Evolutionary conservation across 2,888 invertebrate species (phyloP), one percentile per base, ranked within the genome.

Genomic region (Embidobia sp.): DNA sequence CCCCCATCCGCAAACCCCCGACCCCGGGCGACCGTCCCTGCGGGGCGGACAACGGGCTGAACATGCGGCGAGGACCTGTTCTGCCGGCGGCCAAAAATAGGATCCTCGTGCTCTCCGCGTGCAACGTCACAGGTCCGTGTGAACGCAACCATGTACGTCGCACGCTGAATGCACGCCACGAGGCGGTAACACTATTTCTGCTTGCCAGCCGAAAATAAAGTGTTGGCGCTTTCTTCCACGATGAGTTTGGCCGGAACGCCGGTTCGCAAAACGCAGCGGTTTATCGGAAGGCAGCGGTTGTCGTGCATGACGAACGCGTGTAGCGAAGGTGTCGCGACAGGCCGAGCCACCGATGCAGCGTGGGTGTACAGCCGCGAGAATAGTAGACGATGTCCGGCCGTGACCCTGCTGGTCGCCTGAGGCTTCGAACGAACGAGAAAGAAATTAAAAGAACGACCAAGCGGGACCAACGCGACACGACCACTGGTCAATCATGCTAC

Each of bases 351-450:
- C 81, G 79, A 82, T 81, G 81, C 81, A 84, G 84, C 81, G 85
- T 84, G 85, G 85, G 86, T 84, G 78, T 78, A 61, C 59, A 79
- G 80, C 73, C 81, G 78, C 80, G 83, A 83, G 82, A 83, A 83
- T 81, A 83, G 85, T 86, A 88, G 89, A 89, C 88, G 87, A 86
- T 89, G 88, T 87, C 88, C 89, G 88, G 87, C 89, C 89, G 80
- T 89, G 89, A 89, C 88, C 88, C 89, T 89, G 87, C 85, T 75
- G 80, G 79, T 72, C 81, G 81, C 77, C 76, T 77, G 82, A 82
- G 82, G 78, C 82, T 83, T 75, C 80, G 81, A 80, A 67, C 33
- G 63, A 64, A 72, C 67, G 66, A 59, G 66, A 78, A 76, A 77
- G 79, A 75, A 78, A 79, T 51, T 37, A 64, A 64, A 77, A 67